Conservation (phyloP, 2,888 invertebrate genomes). For the Synergus umbraculus region DNA sequence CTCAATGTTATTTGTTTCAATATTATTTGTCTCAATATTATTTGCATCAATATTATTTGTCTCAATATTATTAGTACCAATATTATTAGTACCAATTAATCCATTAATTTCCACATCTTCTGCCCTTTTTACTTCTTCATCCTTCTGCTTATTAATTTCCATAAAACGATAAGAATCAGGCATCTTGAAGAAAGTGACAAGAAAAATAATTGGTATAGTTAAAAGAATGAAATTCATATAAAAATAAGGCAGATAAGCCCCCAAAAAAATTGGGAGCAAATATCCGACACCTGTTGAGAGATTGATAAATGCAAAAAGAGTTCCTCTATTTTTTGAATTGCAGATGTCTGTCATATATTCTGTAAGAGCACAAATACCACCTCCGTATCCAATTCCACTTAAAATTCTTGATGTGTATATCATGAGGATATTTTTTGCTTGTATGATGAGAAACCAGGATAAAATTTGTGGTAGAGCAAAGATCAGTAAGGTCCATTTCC, state of each 20-base stretch:
- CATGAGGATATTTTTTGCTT: conserved; percentile 59
- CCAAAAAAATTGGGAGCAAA: conserved; percentile 71
- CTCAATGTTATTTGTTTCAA: not conserved
- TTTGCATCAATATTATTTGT: too few relatives aligned
- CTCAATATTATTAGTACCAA: too few relatives aligned
- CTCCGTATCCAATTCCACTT: conserved; percentile 76
- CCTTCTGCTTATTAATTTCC: not conserved
- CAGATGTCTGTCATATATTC: conserved; percentile 82
- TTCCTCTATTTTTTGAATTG: conserved; percentile 79
- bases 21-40: too few relatives aligned
- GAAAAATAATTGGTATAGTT: conserved; percentile 80
- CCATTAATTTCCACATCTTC: not conserved
- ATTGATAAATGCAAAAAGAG: conserved; percentile 79
- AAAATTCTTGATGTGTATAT: conserved; percentile 76
- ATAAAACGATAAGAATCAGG: conserved; percentile 77
- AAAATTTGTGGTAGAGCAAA: conserved; percentile 66
- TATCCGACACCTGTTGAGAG: conserved; percentile 77
- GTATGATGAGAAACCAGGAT: conserved; percentile 69
- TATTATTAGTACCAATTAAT: not conserved
- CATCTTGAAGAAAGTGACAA: conserved; percentile 81
- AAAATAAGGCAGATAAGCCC: conserved; percentile 78
- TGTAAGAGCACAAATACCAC: conserved; percentile 78
- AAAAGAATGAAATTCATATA: conserved; percentile 79
- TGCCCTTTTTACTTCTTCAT: not conserved
- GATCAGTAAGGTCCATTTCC: conserved; percentile 64